Percentiles rank a stretch among this genome's conserved stretches.
phyloP scores from a whole-genome alignment of 2,888 invertebrate genomes.

The Osedax frankpressi region DNA sequence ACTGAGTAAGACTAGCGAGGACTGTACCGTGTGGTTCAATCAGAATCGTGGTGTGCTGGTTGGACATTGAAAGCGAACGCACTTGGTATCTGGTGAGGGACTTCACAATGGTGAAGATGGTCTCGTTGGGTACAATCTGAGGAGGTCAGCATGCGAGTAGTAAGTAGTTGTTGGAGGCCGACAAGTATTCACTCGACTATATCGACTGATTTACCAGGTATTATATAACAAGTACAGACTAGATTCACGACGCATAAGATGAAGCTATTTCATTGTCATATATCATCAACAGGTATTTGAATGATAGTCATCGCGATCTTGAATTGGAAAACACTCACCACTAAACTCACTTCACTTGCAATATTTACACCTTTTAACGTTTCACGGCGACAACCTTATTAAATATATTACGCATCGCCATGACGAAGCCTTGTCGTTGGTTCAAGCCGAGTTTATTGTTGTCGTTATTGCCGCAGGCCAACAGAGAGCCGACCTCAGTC shows the following conservation, averaged over 20 bases:
- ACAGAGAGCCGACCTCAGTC: constrained; percentile 53
- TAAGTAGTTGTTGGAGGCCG: background rate
- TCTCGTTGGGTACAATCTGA: constrained; percentile 47
- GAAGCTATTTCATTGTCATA: background rate
- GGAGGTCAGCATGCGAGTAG: too few species aligned
- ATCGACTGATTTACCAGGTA: too few species aligned
- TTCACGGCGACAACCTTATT: constrained; percentile 41
- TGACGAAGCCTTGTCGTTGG: constrained; percentile 48
- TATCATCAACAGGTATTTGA: too few species aligned
- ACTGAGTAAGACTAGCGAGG: constrained; percentile 52
- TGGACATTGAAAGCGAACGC: constrained; percentile 53
- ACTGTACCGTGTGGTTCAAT: constrained; percentile 56
- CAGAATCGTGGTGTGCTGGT: constrained; percentile 54
- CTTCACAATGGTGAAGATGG: constrained; percentile 47
- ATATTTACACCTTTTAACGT: too few species aligned
- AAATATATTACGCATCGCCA: constrained; percentile 48
- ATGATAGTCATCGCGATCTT: too few species aligned
- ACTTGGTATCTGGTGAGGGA: constrained; percentile 51
- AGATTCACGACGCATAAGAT: background rate
- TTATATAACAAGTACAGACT: too few species aligned
- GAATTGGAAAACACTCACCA: too few species aligned
- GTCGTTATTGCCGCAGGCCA: constrained; percentile 56
- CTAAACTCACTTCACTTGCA: too few species aligned
- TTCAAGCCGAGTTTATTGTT: constrained; percentile 57
- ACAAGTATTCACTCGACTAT: too few species aligned